Conservation (phyloP, 2,113 vertebrate genomes). For the Suricata suricatta region DNA sequence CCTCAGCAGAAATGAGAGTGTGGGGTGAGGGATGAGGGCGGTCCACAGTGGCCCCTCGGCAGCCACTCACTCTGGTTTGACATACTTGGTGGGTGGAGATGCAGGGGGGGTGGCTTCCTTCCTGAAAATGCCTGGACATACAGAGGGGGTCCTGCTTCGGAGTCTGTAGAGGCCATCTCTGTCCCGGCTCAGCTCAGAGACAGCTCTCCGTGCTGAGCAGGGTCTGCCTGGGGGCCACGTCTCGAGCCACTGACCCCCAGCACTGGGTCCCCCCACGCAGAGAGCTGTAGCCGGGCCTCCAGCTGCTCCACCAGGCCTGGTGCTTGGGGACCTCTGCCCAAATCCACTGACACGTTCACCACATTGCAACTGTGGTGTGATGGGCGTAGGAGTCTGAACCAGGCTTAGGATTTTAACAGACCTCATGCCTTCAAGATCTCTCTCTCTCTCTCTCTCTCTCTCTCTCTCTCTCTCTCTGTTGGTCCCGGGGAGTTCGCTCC, state of each 20-base stretch:
- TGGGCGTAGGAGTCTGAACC: fast-evolving
- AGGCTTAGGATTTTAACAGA: not conserved
- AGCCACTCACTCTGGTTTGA: not conserved
- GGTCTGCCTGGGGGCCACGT: not conserved
- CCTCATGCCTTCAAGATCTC: not conserved
- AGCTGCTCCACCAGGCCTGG: not conserved
- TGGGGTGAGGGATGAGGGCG: fast-evolving
- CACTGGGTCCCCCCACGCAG: no score
- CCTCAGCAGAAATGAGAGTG: not conserved
- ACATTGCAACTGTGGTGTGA: fast-evolving
- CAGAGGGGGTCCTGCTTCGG: fast-evolving
- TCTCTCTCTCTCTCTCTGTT: no score
- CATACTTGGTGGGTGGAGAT: not conserved
- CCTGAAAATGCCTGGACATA: not conserved
- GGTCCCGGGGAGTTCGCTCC: not conserved
- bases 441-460: no score
- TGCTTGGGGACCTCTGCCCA: not conserved
- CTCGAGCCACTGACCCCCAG: not conserved
- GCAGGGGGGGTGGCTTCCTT: fast-evolving
- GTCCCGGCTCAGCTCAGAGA: no score
- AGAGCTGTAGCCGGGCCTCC: not conserved
- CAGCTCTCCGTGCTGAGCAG: not conserved
- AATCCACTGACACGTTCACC: fast-evolving
- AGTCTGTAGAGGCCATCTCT: not conserved
- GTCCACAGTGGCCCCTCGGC: no score